Conservation (phyloP, 2,797 vertebrate species). For the Liparis tanakae region DNA sequence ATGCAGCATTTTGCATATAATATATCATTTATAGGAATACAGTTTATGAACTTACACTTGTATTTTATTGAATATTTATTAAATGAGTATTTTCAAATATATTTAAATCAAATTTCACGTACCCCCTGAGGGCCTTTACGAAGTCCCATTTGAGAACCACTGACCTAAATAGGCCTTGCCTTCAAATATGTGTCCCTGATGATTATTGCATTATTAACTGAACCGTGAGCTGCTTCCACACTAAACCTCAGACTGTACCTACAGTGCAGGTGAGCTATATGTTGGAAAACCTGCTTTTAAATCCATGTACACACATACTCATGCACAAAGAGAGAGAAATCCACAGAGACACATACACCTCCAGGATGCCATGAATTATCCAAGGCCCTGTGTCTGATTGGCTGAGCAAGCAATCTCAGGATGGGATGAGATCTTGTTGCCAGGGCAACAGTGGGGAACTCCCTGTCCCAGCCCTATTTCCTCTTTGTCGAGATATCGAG, state of each 20-base stretch:
- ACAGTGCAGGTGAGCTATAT: neutral
- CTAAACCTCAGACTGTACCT: neutral
- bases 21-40: too few relatives aligned
- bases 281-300: neutral
- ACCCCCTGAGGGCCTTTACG: too few relatives aligned
- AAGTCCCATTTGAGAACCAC: too few relatives aligned
- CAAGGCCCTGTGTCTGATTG: constrained; percentile 71
- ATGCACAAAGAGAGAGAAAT: constrained; percentile 24
- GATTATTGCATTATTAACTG: constrained; percentile 9
- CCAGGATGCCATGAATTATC: constrained; percentile 75
- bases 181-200: constrained; percentile 36
- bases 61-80: too few relatives aligned
- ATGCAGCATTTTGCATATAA: too few relatives aligned
- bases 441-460: constrained; percentile 73
- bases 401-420: constrained; percentile 70
- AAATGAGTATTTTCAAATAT: too few relatives aligned
- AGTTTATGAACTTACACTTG: too few relatives aligned
- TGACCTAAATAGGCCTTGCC: constrained; percentile 33
- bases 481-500: constrained; percentile 3
- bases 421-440: constrained; percentile 80
- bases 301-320: constrained; percentile 14
- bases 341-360: constrained; percentile 53
- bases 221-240: too few relatives aligned
- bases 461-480: constrained; percentile 60
- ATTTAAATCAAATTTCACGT: too few relatives aligned